A percentile compares a stretch with the other conserved stretches of the same genome.
phyloP scores from a whole-genome alignment of 2,797 vertebrate genomes.

The Lacerta viridis region DNA sequence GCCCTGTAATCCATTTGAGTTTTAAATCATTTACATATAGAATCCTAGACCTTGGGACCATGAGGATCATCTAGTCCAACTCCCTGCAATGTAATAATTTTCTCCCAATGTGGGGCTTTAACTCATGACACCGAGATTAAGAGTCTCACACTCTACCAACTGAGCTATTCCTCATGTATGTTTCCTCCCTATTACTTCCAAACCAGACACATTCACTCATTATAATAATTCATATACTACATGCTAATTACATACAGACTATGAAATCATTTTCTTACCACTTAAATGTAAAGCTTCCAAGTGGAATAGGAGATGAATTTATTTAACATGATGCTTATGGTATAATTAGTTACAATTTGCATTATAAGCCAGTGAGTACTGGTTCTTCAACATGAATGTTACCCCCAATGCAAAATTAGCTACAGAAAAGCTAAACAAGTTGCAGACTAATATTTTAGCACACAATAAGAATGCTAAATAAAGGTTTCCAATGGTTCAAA shows the following conservation, averaged over 20 bases:
- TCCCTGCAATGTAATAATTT: too few relatives aligned
- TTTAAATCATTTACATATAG: background rate
- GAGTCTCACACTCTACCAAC: too few relatives aligned
- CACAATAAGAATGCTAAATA: background rate
- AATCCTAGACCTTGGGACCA: too few relatives aligned
- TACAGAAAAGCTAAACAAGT: background rate
- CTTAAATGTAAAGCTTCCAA: background rate
- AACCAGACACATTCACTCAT: background rate
- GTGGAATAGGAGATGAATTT: slow-evolving; percentile 7
- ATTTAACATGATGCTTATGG: background rate
- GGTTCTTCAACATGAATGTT: slow-evolving; percentile 33
- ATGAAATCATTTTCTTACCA: background rate
- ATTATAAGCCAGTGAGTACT: slow-evolving; percentile 2
- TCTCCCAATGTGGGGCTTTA: too few relatives aligned
- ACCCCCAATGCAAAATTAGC: background rate
- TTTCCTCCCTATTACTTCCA: slow-evolving; percentile 27
- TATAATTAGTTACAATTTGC: background rate
- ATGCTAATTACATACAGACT: background rate
- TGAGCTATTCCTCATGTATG: background rate
- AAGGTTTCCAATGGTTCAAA: background rate
- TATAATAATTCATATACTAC: background rate
- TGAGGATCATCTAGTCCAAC: too few relatives aligned
- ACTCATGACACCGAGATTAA: too few relatives aligned
- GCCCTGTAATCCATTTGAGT: background rate
- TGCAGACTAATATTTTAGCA: background rate